A percentile compares a stretch with the other conserved stretches of the same genome.
Evolutionary conservation across 2,113 vertebrate genomes (phyloP).

Genomic region (Aspidoscelis tigris): DNA sequence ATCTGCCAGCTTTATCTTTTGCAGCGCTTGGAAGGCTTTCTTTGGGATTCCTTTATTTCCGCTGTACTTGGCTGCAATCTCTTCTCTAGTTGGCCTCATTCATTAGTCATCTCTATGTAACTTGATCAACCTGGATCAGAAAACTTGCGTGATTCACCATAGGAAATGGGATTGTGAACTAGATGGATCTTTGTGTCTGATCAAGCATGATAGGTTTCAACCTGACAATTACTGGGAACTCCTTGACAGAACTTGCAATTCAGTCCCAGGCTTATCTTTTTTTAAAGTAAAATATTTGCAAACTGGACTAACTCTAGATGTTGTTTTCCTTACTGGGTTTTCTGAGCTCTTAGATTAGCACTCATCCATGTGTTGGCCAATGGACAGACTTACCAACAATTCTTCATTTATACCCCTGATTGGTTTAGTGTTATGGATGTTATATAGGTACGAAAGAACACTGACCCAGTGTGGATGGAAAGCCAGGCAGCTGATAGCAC

Average conservation of each 20-base stretch:
- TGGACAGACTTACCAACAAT: background rate
- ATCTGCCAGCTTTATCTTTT: background rate
- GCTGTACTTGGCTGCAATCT: background rate
- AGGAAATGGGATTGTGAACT: background rate
- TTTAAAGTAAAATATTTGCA: background rate
- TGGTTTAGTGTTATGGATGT: background rate
- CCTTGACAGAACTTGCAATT: background rate
- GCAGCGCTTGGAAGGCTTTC: background rate
- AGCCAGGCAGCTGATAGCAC: constrained; percentile 97
- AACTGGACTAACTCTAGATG: background rate
- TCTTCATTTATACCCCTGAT: background rate
- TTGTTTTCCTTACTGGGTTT: background rate
- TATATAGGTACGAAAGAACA: background rate
- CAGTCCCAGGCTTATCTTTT: background rate
- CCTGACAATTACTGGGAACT: background rate
- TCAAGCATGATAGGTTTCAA: background rate
- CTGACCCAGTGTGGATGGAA: constrained; percentile 98
- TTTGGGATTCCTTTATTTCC: background rate
- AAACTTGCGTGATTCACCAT: background rate
- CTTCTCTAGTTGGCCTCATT: background rate
- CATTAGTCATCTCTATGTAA: background rate
- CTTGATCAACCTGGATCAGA: background rate
- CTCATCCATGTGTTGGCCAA: background rate
- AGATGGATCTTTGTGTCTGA: background rate
- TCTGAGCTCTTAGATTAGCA: background rate